Percentiles rank a stretch among this genome's conserved stretches.
phyloP scores from a whole-genome alignment of 2,113 vertebrate genomes.

The Amia ocellicauda region DNA sequence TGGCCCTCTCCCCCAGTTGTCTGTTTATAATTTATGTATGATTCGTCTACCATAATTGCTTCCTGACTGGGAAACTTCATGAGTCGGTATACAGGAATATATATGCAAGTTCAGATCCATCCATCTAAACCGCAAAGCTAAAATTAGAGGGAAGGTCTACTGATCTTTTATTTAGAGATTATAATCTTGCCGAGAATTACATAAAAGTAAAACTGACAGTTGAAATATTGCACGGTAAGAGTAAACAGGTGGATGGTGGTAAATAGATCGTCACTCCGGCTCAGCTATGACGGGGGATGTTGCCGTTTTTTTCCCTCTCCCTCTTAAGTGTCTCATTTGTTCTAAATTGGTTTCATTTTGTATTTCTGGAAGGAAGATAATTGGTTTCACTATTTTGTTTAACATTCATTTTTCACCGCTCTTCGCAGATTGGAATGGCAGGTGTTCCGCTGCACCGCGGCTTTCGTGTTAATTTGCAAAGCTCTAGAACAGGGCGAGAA shows the following conservation, averaged over 20 bases:
- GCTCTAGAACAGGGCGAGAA: neutral
- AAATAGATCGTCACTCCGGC: neutral
- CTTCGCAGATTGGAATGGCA: conserved; percentile 9
- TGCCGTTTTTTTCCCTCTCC: neutral
- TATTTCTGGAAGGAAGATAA: conserved; percentile 9
- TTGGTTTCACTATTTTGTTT: conserved; percentile 16
- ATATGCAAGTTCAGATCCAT: conserved; percentile 13
- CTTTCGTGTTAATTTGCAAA: neutral
- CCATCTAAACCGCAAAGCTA: conserved; percentile 8
- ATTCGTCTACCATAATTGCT: conserved; percentile 23
- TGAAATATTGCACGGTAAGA: conserved; percentile 12
- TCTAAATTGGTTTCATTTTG: conserved; percentile 9
- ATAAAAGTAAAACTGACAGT: neutral
- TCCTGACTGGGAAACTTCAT: conserved; percentile 16
- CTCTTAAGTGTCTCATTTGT: conserved; percentile 11
- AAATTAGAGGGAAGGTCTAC: conserved; percentile 14
- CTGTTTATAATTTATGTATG: conserved; percentile 23
- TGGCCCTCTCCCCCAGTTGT: conserved; percentile 11
- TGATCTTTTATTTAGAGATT: conserved; percentile 11
- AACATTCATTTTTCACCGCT: conserved; percentile 7
- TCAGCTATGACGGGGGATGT: neutral
- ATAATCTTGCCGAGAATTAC: neutral
- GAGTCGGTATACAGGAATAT: neutral
- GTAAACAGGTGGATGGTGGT: conserved; percentile 10
- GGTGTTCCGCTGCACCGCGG: neutral